Evolutionary conservation across 1,140 invertebrate species (phyloP), one percentile per base, ranked within the genome.

Genomic region (Penaeus indicus): DNA sequence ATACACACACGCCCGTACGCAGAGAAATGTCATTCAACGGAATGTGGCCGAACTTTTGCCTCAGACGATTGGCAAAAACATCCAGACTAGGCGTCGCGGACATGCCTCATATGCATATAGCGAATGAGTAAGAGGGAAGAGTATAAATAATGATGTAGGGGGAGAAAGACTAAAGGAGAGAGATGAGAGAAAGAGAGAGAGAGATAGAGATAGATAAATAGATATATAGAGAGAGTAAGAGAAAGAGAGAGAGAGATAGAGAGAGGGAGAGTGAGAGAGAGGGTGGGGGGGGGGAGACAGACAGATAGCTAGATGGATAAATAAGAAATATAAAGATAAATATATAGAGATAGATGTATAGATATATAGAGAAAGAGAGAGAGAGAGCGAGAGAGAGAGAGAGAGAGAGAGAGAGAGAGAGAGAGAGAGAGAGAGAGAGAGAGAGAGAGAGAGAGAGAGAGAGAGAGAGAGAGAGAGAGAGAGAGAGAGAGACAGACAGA

Each of bases 211-310:
- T 27, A 42, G 61, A 42, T 16, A 42, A 61, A 54, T 54, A 42
- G 54, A 42, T 16, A 42, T 16, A 42, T n/a, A 81, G 79, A 81
- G 79, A 81, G 79, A 81, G 79, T 62, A 54, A 81, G 79, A 81
- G 79, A 81, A 54, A 81, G 79, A 60, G 79, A 81, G 79, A 81
- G 79, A 81, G 60, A 81, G 79, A 81, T 5, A 78, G 75, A 78
- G 75, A 78, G 61, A 32, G 61, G 54, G 25, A 54, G 38, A n/a
- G 61, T 21, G 22, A n/a, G 7, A 4, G 1, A 18, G 2, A 16
- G 13, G 22, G n/a, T 21, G 38, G 60, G 27, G 42, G 32, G n/a
- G 60, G 62, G 63, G 10, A 32, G 13, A 25, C 2, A 32, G 32
- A 32, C 32, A 32, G 32, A 32, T 32, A 32, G 32, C 0, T 32